These are phyloP conservation scores for Platycheirus albimanus DNA, from an alignment of 2,888 invertebrate species.

Conservation along the genomic window DNA sequence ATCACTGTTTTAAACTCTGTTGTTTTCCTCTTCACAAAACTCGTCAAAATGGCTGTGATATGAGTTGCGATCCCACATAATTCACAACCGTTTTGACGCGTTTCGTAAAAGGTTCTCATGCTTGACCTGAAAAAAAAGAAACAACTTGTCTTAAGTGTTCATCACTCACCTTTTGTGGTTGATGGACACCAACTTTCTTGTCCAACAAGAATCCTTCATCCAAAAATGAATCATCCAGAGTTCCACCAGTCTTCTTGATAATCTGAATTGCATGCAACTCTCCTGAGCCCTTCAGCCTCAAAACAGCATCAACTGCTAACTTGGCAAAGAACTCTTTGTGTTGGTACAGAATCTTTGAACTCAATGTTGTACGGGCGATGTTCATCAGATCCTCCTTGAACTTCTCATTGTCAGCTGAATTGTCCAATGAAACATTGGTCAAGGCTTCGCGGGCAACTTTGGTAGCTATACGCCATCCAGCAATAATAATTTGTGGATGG, in stretches of 20 bases:
- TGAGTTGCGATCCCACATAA: constrained; percentile 78
- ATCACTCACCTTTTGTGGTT: constrained; percentile 88
- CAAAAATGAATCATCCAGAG: constrained; percentile 96
- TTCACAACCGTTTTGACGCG: constrained; percentile 83
- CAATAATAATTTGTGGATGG: constrained; percentile 98
- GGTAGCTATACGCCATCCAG: constrained; percentile 96
- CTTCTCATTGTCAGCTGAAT: constrained; percentile 89
- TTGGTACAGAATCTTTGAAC: constrained; percentile 98
- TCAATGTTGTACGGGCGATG: constrained; percentile 98
- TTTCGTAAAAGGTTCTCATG: constrained; percentile 62
- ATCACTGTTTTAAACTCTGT: constrained; percentile 27
- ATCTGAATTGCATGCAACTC: constrained; percentile 98
- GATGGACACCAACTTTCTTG: constrained; percentile 98
- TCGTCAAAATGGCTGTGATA: constrained; percentile 83
- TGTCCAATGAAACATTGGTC: constrained; percentile 90
- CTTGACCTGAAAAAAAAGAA: constrained; percentile 4
- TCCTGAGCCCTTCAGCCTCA: constrained; percentile 97
- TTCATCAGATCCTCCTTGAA: constrained; percentile 96
- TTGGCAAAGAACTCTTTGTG: constrained; percentile 98
- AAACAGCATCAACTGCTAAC: constrained; percentile 96
- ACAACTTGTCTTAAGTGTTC: not conserved
- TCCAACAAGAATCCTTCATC: constrained; percentile 97
- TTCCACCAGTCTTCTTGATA: constrained; percentile 97
- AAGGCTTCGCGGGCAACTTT: constrained; percentile 93
- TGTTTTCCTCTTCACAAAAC: constrained; percentile 78